Conservation (phyloP, 2,113 vertebrate species). For the Mormyrus lacerda region DNA sequence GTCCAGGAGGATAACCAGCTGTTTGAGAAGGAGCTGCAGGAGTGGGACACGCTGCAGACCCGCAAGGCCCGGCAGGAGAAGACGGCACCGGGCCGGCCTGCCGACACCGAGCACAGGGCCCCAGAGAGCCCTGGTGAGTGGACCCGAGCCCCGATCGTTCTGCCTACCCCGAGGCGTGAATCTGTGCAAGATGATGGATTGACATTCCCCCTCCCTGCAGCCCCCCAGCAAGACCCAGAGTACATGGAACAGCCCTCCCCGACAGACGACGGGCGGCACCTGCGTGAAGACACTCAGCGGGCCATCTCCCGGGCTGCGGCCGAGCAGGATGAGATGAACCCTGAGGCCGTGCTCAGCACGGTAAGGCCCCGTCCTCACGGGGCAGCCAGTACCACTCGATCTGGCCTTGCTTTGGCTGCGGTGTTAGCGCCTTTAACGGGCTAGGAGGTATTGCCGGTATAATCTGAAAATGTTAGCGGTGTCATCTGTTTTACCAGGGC, state of each 20-base stretch:
- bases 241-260: conserved; percentile 94
- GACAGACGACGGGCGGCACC: conserved; percentile 76
- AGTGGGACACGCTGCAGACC: conserved; percentile 81
- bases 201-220: conserved; percentile 45
- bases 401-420: neutral
- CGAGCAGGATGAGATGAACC: conserved; percentile 76
- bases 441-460: neutral
- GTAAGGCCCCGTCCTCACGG: conserved; percentile 56
- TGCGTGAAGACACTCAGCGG: conserved; percentile 85
- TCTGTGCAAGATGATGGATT: neutral
- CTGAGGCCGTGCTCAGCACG: conserved; percentile 79
- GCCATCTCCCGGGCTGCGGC: conserved; percentile 80
- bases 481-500: too few relatives aligned
- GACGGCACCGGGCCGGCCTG: conserved; percentile 50
- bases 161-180: neutral
- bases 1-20: conserved; percentile 88
- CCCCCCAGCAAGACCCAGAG: conserved; percentile 75
- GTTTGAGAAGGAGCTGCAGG: conserved; percentile 86
- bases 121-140: conserved; percentile 54
- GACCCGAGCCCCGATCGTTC: neutral
- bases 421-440: neutral
- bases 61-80: conserved; percentile 86
- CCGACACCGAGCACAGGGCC: conserved; percentile 52
- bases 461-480: neutral
- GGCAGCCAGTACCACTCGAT: neutral